Base-by-base conservation (phyloP, 1,140 invertebrate species). In the Cydia pomonella region DNA sequence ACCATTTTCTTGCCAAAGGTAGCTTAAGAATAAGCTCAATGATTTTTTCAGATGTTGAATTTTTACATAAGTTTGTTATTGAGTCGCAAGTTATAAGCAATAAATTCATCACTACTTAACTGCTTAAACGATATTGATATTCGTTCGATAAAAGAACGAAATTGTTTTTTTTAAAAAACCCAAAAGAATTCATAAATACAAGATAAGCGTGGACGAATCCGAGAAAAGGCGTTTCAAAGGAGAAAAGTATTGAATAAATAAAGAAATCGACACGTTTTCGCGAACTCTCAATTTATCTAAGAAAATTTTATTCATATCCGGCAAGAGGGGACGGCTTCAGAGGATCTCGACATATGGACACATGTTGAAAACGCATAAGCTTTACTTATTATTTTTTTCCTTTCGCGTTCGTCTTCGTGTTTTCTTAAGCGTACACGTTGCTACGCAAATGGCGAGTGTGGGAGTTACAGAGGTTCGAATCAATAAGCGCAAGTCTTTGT, bases 301-400 rank as follows among this genome's bases (percentile, higher is more conserved):
- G 86, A 90, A 83, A 85, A 88, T 88, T 88, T 87, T 88, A 87
- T 90, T 88, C 87, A 87, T 88, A 89, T 87, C 80, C 80, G 82
- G 77, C 76, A 77, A 77, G 79, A 83, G 82, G 78, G 79, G 79
- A 85, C 80, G 79, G 81, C 79, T 87, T 85, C 82, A 82, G 77
- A 85, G 77, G 80, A 83, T 84, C 76, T 83, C 79, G 79, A 87
- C 82, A 84, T 80, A 84, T 84, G 85, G 84, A 87, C 82, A 86
- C 81, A 87, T 85, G 82, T 83, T 82, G 76, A 76, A 83, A 77
- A 77, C 78, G 79, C 78, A 84, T 84, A 82, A 87, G 79, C 76
- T 77, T 82, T 77, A 79, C 80, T 84, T 84, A 81, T 86, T 86
- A 83, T 84, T 81, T 81, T 80, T 79, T 77, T 72, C 77, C 75